Evolutionary conservation across 2,113 vertebrate genomes (phyloP).

Genomic region (Labeo rohita): DNA sequence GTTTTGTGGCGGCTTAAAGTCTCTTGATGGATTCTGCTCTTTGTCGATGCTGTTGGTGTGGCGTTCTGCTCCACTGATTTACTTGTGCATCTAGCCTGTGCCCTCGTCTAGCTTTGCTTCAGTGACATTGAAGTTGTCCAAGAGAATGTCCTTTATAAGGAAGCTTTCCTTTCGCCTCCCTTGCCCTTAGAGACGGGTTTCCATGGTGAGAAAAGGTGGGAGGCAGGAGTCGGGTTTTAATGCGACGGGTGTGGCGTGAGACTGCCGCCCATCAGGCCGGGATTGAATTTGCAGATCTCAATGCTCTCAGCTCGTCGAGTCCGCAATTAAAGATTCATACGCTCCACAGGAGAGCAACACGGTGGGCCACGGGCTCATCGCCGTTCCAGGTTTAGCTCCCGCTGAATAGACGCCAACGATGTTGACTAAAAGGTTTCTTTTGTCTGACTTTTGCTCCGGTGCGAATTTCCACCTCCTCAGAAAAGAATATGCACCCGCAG

Average conservation of each 20-base stretch:
- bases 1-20: slow-evolving; percentile 16
- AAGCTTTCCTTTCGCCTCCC: slow-evolving; percentile 25
- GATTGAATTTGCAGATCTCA: slow-evolving; percentile 58
- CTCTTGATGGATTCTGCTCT: slow-evolving; percentile 53
- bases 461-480: slow-evolving; percentile 17
- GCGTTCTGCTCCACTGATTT: slow-evolving; percentile 38
- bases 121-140: slow-evolving; percentile 37
- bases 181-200: slow-evolving; percentile 59
- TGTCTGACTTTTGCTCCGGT: slow-evolving; percentile 20
- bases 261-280: slow-evolving; percentile 53
- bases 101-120: slow-evolving; percentile 8
- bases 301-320: slow-evolving; percentile 25
- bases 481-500: slow-evolving; percentile 64
- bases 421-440: slow-evolving; percentile 50
- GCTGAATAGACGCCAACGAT: slow-evolving; percentile 22
- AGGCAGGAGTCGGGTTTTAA: slow-evolving; percentile 23
- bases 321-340: slow-evolving; percentile 64
- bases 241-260: slow-evolving; percentile 1
- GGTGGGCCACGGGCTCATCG: slow-evolving; percentile 1
- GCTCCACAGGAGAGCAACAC: slow-evolving; percentile 37
- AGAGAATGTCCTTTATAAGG: slow-evolving; percentile 7
- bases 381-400: not conserved
- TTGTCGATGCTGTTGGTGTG: slow-evolving; percentile 43
- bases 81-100: slow-evolving; percentile 11
- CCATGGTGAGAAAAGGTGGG: slow-evolving; percentile 63